Base-by-base conservation (phyloP, 1,140 invertebrate species). In the Lepidotrigona ventralis region DNA sequence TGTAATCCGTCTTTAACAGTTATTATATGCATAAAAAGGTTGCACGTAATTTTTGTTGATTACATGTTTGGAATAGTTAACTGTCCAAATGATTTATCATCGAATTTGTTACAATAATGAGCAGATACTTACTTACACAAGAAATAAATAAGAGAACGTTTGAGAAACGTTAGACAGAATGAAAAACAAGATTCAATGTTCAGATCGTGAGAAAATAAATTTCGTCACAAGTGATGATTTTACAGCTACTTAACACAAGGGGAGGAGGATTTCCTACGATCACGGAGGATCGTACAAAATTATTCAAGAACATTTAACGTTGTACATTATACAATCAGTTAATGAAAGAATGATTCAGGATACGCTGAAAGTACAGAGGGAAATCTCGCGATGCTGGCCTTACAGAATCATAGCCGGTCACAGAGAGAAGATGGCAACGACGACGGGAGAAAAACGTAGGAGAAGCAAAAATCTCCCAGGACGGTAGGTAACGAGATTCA, bases 381-480 rank as follows among this genome's bases (percentile, higher is more conserved):
- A 64, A 29, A 46, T 80, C 73, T 53, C 9, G 5, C 8, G 39
- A 12, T n/a, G 4, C 26, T 11, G 60, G 23, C 8, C 17, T 56
- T 46, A 8, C 12, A 1, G 11, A n/a, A 33, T 14, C 5, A 21
- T 6, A 56, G n/a, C 21, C 66, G n/a, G n/a, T n/a, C 14, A 54
- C 11, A 60, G 46, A 21, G 54, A 15, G 60, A 74, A 68, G 63
- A 53, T 51, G 51, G 63, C 71, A 33, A 56, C 21, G 51, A 77
- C 46, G 60, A 68, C 26, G 23, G 11, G 39, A 60, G 29, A 75
- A 81, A 85, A 56, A 54, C 29, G n/a, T 21, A 26, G 53, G 17
- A 4, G 2, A 58, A 39, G 66, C 39, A 85, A 85, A 88, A 83
- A 87, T 86, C 79, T 88, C 51, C 64, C 46, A 56, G 63, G 63